Conservation (phyloP, 2,888 invertebrate genomes). For the Cerastoderma edule region DNA sequence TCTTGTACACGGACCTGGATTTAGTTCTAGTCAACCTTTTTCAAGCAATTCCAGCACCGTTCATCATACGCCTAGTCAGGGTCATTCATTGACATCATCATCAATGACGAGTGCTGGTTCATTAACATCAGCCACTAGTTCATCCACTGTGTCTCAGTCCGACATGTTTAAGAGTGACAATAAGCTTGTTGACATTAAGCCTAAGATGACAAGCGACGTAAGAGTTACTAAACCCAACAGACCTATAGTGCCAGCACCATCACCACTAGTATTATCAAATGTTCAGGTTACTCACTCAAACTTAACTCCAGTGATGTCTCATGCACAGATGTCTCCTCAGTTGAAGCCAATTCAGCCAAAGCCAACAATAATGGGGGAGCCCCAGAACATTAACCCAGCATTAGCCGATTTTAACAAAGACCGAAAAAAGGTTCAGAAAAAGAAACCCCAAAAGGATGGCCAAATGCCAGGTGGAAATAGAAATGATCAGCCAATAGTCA, state of each 20-base stretch:
- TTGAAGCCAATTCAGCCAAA: slow-evolving; percentile 84
- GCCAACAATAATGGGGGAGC: slow-evolving; percentile 82
- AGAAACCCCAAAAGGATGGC: slow-evolving; percentile 63
- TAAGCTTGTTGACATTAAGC: slow-evolving; percentile 67
- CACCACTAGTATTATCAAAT: slow-evolving; percentile 73
- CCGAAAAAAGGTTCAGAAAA: slow-evolving; percentile 81
- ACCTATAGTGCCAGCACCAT: slow-evolving; percentile 81
- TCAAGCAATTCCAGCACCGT: slow-evolving; percentile 29
- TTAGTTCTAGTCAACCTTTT: slow-evolving; percentile 46
- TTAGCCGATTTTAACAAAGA: slow-evolving; percentile 81
- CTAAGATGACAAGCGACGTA: slow-evolving; percentile 59
- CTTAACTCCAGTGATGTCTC: slow-evolving; percentile 70
- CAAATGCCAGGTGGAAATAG: slow-evolving; percentile 30
- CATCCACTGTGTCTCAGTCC: slow-evolving; percentile 46
- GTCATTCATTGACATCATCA: slow-evolving; percentile 32
- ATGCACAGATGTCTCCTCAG: slow-evolving; percentile 71
- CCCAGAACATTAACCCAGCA: slow-evolving; percentile 77
- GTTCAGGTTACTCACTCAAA: slow-evolving; percentile 71
- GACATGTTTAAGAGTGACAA: slow-evolving; percentile 51
- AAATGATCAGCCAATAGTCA: slow-evolving; percentile 48
- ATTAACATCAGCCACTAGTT: slow-evolving; percentile 57
- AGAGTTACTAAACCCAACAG: slow-evolving; percentile 65
- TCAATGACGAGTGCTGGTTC: slow-evolving; percentile 29
- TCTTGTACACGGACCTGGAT: slow-evolving; percentile 17
- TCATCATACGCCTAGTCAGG: slow-evolving; percentile 31